phyloP scores from a whole-genome alignment of 2,888 invertebrate species.

The Melieria picta region DNA sequence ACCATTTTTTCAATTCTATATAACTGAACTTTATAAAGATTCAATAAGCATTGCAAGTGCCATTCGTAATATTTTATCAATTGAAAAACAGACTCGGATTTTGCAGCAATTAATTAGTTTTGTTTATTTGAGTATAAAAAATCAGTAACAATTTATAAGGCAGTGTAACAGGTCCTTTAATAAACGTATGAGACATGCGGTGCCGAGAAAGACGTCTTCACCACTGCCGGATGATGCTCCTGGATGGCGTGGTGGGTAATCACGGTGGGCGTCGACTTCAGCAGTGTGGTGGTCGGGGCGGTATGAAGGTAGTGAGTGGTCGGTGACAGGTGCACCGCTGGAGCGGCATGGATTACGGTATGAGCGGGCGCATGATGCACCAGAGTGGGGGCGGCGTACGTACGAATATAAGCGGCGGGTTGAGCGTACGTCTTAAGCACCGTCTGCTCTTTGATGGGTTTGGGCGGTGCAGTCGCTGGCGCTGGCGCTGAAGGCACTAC shows the following conservation, averaged over 20 bases:
- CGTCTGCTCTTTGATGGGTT: conserved; percentile 18
- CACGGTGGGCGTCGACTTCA: conserved; percentile 41
- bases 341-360: conserved; percentile 42
- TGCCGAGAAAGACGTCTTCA: conserved; percentile 60
- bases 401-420: conserved; percentile 46
- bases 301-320: conserved; percentile 40
- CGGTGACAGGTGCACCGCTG: conserved; percentile 42
- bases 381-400: conserved; percentile 49
- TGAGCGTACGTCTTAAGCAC: conserved; percentile 40
- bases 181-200: conserved; percentile 62
- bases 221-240: conserved; percentile 50
- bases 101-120: not conserved
- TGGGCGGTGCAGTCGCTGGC: conserved; percentile 18
- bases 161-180: not conserved
- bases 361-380: conserved; percentile 50
- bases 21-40: no score
- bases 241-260: conserved; percentile 48
- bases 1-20: no score
- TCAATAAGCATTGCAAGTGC: no score
- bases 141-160: not conserved
- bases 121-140: not conserved
- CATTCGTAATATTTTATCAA: no score
- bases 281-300: conserved; percentile 44
- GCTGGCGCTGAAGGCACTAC: not conserved
- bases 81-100: no score